Base-by-base conservation (phyloP, 2,888 invertebrate genomes). In the Epirrhoe alternata region DNA sequence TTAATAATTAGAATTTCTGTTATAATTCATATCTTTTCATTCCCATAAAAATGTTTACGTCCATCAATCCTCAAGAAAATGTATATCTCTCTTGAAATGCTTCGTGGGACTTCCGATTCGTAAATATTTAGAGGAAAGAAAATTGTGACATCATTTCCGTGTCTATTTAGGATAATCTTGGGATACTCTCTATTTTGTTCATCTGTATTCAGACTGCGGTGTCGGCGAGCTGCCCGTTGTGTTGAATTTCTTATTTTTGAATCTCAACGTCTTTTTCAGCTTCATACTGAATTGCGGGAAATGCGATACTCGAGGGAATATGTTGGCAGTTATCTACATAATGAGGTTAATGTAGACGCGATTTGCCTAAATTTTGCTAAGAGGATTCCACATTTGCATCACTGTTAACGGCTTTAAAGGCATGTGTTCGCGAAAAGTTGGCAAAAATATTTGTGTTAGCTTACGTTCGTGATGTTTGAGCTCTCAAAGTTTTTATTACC, bases 181-280 rank as follows among this genome's bases (percentile, higher is more conserved):
- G 75, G 81, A 81, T 82, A 83, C 83, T 84, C 82, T 85, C 83
- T 83, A 81, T 84, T 62, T 79, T 79, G 79, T 84, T 84, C 85
- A 89, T 88, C 82, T 86, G 83, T 88, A 88, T 89, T 87, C 88
- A 72, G 74, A 62, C 66, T 74, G 77, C 76, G 75, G 68, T 38
- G 75, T 68, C 73, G 74, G 77, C 75, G 77, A 79, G 78, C 78
- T 77, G 72, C 69, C 33, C 76, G 81, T 81, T 80, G 82, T 77
- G 78, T 80, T 80, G 85, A 86, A 86, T 88, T 85, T 79, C 78
- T 86, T 86, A 86, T 83, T 82, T 75, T 76, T 57, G 74, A 83
- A 83, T 80, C 79, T 74, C 77, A 74, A 81, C 78, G 76, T 79
- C 81, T 80, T 81, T 82, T 81, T 64, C 76, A 71, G 65, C 64